Evolutionary conservation across 2,888 invertebrate genomes (phyloP), one percentile per base, ranked within the genome.

Genomic region (Pycnomerus fuliginosus): DNA sequence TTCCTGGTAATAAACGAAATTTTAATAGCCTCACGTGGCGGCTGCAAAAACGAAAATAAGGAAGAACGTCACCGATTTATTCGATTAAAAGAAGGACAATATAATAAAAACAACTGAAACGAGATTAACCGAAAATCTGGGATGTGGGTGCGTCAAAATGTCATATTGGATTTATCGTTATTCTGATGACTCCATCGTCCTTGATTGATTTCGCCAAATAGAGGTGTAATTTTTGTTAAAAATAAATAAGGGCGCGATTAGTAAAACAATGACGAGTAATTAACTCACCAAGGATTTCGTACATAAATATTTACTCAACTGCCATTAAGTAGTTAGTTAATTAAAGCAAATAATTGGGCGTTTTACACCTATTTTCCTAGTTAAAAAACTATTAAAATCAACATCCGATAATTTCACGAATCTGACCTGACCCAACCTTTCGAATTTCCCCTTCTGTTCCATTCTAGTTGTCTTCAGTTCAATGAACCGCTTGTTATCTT

Each of bases 241-340:
- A n/a, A 30, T 24, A 42, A 42, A 42, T 30, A 42, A 42, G 42
- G 35, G 30, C 20, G 34, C 11, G 34, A 13, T 23, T n/a, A 17
- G 16, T 28, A 22, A 20, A 41, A 27, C 33, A 40, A 33, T 27
- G 27, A 40, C 31, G 12, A 35, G 36, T 29, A 36, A 46, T 46
- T 36, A 40, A 24, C 29, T 17, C 33, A 8, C 28, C 38, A 41
- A 41, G 36, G 41, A 41, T 46, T 41, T 15, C 23, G 28, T 17
- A 33, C 24, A 31, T 41, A 46, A 46, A 46, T 46, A 46, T 46
- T 46, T 45, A 41, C 45, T 22, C 28, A 27, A 16, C 20, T 40
- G 35, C 40, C 30, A 35, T 45, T 45, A 35, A 36, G 46, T 40
- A 39, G 38, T 45, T 45, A 40, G 34, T 45, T 35, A 32, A 34